Evolutionary conservation across 2,113 vertebrate species (phyloP), one percentile per base, ranked within the genome.

Genomic region (Chionodraco myersi): DNA sequence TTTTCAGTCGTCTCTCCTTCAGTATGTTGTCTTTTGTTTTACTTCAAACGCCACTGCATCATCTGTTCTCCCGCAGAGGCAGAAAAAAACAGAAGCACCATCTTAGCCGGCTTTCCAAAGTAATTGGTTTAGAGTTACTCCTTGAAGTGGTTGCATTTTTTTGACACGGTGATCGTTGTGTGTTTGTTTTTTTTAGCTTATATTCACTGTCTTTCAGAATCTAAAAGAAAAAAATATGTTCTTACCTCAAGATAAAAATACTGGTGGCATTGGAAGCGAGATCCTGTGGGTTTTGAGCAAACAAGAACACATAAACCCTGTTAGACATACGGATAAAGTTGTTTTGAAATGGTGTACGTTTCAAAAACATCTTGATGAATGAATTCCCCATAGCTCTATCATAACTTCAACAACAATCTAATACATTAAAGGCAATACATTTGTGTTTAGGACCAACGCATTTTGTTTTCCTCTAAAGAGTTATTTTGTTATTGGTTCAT

Each of bases 91-190:
- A 84, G 10, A 77, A 30, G 12, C 71, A 66, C 70, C 70, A 66
- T 72, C 82, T 47, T 57, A 66, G 58, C 34, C 47, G 54, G 71
- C 78, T 74, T 88, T 84, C 67, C 68, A 72, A 54, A 82, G 78
- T 91, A 86, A 91, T 92, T 93, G 86, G 81, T 87, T 90, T 83
- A 3, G 69, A 84, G 70, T 77, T 23, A 57, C 67, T 80, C 77
- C 73, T 82, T 77, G 74, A 88, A 90, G 76, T 75, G 45, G 6
- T 11, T 66, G 47, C 63, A 54, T 18, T 62, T 85, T 63, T 30
- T 80, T 51, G 49, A 88, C 63, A 61, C n/a, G 1, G 9, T 13
- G 52, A 76, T 82, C 51, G 2, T 65, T 15, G 52, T 64, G 36
- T 82, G 51, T 2, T 61, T 18, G 48, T 60, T 45, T 23, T 21